Conservation (phyloP, 2,113 vertebrate genomes). For the Zosterops hypoxanthus region DNA sequence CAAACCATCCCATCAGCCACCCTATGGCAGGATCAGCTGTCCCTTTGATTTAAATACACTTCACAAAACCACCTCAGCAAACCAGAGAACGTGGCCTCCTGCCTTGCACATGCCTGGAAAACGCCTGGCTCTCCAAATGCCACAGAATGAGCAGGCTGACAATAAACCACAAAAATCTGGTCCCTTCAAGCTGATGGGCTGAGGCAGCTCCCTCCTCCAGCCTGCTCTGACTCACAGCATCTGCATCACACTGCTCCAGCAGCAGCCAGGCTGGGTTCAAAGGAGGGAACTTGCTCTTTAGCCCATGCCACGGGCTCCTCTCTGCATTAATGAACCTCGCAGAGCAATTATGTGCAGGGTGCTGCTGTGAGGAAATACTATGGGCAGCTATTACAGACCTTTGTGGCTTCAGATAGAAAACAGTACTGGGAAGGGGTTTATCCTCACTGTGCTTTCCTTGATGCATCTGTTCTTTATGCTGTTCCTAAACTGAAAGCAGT, state of each 20-base stretch:
- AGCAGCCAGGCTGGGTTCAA: not conserved
- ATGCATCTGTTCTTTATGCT: not conserved
- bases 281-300: not conserved
- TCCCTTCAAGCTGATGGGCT: rapidly evolving
- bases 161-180: not conserved
- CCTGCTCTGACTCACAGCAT: conserved; percentile 26
- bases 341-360: not conserved
- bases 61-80: not conserved
- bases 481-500: not conserved
- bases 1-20: not conserved
- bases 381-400: not conserved
- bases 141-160: not conserved
- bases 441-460: not conserved
- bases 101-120: not conserved
- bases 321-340: not conserved
- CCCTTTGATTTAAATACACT: not conserved
- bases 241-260: not conserved
- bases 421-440: not conserved
- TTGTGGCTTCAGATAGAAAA: not conserved
- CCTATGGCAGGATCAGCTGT: not conserved
- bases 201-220: conserved; percentile 14
- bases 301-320: not conserved
- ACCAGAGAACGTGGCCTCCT: not conserved
- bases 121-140: not conserved
- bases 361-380: conserved; percentile 21